These are phyloP conservation scores for Pangasianodon gigas DNA, from an alignment of 2,113 vertebrate genomes.

Conservation along the genomic window DNA sequence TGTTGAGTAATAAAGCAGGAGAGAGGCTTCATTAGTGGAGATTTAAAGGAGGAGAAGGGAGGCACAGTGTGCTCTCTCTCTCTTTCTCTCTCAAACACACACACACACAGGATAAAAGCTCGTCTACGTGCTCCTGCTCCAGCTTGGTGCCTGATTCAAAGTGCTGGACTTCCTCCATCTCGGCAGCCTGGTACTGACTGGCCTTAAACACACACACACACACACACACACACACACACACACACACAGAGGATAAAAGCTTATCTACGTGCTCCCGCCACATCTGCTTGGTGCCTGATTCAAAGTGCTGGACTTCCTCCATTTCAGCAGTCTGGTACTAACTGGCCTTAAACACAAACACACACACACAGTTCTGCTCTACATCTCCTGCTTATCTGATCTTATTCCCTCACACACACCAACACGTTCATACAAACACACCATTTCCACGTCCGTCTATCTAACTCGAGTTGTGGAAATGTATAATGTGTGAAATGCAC, in stretches of 20 bases:
- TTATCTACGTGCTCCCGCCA: neutral
- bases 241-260: neutral
- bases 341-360: slow-evolving; percentile 5
- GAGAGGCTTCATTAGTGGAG: neutral
- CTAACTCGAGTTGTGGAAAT: neutral
- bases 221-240: neutral
- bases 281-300: slow-evolving; percentile 34
- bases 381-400: neutral
- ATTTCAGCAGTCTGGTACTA: slow-evolving; percentile 43
- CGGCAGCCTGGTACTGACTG: slow-evolving; percentile 42
- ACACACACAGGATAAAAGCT: neutral
- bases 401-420: neutral
- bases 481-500: neutral
- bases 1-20: slow-evolving; percentile 7
- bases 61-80: neutral
- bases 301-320: slow-evolving; percentile 25
- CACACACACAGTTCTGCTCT: neutral
- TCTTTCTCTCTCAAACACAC: neutral
- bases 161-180: slow-evolving; percentile 22
- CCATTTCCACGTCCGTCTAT: neutral
- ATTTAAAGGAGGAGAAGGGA: neutral
- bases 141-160: slow-evolving; percentile 30
- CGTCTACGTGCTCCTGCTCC: slow-evolving; percentile 3
- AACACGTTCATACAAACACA: neutral
- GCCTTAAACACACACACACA: neutral